These are phyloP conservation scores for Pseudomyrmex sp. DNA, from an alignment of 1,140 invertebrate genomes.

Conservation along the genomic window DNA sequence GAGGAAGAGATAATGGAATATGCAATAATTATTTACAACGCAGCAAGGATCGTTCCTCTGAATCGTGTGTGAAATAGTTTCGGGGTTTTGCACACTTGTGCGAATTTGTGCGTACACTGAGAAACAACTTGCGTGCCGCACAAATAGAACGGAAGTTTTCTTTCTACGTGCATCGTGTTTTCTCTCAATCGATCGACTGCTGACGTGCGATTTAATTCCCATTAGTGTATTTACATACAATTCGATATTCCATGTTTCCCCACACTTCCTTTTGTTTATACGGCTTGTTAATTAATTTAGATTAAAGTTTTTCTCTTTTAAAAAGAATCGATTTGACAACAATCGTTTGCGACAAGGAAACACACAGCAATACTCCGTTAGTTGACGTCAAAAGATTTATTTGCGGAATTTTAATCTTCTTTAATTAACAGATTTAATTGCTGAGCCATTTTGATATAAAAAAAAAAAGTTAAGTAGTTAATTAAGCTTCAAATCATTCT, in stretches of 20 bases:
- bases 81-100: background rate
- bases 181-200: too few species aligned
- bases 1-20: slow-evolving; percentile 54
- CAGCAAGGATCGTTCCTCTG: background rate
- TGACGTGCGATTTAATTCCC: too few species aligned
- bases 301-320: background rate
- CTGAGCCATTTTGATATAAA: slow-evolving; percentile 19
- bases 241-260: background rate
- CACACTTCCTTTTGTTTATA: background rate
- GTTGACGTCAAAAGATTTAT: background rate
- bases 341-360: background rate
- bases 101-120: background rate
- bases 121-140: background rate
- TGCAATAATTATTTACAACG: slow-evolving; percentile 65
- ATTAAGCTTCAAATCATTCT: slow-evolving; percentile 44
- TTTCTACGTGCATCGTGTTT: background rate
- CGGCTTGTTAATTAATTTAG: background rate
- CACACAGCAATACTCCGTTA: background rate
- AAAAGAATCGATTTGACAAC: background rate
- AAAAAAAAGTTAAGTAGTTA: slow-evolving; percentile 27
- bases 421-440: slow-evolving; percentile 12
- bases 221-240: background rate
- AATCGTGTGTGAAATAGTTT: background rate
- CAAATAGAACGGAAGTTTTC: background rate
- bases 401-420: background rate